Conservation (phyloP, 2,888 invertebrate genomes). For the Hedya salicella region DNA sequence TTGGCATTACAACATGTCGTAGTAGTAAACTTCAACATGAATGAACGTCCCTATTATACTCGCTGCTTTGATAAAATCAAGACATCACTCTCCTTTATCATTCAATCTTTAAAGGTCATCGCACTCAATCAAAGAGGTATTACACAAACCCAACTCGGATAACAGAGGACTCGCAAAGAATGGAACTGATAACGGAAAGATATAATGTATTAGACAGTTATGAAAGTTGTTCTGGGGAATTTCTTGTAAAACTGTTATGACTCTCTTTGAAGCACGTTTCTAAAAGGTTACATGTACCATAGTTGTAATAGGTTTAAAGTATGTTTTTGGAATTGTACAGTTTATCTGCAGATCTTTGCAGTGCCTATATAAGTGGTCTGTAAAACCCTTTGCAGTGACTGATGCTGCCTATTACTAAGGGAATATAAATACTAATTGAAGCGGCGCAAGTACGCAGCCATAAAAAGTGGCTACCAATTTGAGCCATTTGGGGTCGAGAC, state of each 20-base stretch:
- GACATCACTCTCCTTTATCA: not conserved
- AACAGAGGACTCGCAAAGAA: not conserved
- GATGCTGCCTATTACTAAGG: no score
- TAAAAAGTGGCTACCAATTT: no score
- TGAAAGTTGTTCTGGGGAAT: not conserved
- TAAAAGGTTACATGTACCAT: not conserved
- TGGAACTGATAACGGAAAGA: slow-evolving; percentile 3
- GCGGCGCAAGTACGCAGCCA: no score
- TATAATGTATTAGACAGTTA: slow-evolving; percentile 10
- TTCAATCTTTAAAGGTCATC: slow-evolving; percentile 7
- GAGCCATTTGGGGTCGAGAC: no score
- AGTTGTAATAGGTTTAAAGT: not conserved
- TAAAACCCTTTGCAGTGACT: no score
- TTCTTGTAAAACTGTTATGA: slow-evolving; percentile 6
- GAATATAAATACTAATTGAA: no score
- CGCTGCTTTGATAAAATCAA: slow-evolving; percentile 1
- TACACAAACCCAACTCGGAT: not conserved
- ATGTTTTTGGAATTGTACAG: not conserved
- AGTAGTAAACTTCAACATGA: no score
- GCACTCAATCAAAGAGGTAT: slow-evolving; percentile 12
- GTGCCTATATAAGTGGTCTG: slow-evolving; percentile 9
- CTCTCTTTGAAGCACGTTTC: not conserved
- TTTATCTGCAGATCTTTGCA: not conserved
- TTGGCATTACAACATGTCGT: no score
- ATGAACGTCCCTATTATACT: no score